phyloP scores from a whole-genome alignment of 2,888 invertebrate species.

The Keiferia lycopersicella region DNA sequence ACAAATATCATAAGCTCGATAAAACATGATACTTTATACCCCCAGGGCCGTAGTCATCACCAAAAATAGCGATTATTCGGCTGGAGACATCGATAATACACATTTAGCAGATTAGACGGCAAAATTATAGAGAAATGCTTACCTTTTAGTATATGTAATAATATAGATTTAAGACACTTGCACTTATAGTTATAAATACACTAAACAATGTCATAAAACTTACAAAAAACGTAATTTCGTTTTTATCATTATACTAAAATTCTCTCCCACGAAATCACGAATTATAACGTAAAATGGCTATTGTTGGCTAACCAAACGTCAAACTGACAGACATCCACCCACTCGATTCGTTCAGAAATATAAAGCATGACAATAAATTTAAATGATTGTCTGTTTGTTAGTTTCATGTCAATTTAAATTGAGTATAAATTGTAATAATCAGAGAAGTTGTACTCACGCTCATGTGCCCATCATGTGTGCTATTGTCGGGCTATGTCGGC shows the following conservation, averaged over 20 bases:
- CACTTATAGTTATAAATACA: not conserved
- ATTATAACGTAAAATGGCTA: slow-evolving; percentile 4
- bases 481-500: no score
- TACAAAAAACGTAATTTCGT: no score
- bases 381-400: not conserved
- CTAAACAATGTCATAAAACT: not conserved
- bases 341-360: slow-evolving; percentile 14
- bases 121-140: slow-evolving; percentile 1
- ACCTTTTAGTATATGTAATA: slow-evolving; percentile 9
- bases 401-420: not conserved
- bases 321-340: slow-evolving; percentile 9
- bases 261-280: slow-evolving; percentile 1
- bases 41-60: slow-evolving; percentile 54
- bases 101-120: slow-evolving; percentile 26
- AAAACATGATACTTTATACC: slow-evolving; percentile 8
- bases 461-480: no score
- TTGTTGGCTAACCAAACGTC: no score
- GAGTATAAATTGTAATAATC: no score
- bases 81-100: slow-evolving; percentile 45
- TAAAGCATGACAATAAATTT: not conserved
- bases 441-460: no score
- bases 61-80: slow-evolving; percentile 68
- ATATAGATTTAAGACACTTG: slow-evolving; percentile 5
- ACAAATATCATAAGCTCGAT: not conserved
- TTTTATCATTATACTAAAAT: not conserved